Percentiles rank a stretch among this genome's conserved stretches.
Evolutionary conservation across 2,888 invertebrate genomes (phyloP).

Genomic region (Aphidius colemani): DNA sequence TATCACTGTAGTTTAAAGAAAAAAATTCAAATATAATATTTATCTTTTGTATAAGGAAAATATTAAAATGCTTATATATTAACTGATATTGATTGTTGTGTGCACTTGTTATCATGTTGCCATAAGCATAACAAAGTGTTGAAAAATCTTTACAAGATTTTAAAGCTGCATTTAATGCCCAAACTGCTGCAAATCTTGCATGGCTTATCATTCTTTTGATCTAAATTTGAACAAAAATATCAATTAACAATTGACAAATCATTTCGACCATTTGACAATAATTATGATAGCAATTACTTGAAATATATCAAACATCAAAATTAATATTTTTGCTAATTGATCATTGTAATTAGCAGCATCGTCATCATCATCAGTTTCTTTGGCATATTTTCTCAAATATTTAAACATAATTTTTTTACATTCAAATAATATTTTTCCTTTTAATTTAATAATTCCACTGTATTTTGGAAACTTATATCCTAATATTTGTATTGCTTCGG

Average conservation of each 20-base stretch:
- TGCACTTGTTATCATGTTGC: conserved; percentile 61
- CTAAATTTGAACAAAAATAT: conserved; percentile 24
- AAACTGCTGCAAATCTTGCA: conserved; percentile 65
- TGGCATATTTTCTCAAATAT: conserved; percentile 42
- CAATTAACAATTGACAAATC: not conserved
- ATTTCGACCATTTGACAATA: not conserved
- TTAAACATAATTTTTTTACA: conserved; percentile 52
- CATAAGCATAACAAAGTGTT: conserved; percentile 63
- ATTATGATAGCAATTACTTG: conserved; percentile 49
- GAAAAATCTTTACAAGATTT: conserved; percentile 63
- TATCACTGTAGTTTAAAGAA: conserved; percentile 37
- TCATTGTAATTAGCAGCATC: conserved; percentile 57
- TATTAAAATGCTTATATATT: not conserved
- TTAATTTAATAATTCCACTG: conserved; percentile 42
- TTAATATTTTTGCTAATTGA: conserved; percentile 60
- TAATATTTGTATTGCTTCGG: conserved; percentile 56
- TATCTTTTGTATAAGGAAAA: not conserved
- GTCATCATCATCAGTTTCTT: conserved; percentile 48
- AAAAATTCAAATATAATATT: not conserved
- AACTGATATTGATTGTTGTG: conserved; percentile 50
- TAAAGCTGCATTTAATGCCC: conserved; percentile 64
- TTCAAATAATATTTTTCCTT: conserved; percentile 44
- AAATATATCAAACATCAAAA: conserved; percentile 57
- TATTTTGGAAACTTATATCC: conserved; percentile 58
- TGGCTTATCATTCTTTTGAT: conserved; percentile 55